These are phyloP conservation scores for Helleia helle DNA, from an alignment of 2,888 invertebrate genomes.

Conservation along the genomic window DNA sequence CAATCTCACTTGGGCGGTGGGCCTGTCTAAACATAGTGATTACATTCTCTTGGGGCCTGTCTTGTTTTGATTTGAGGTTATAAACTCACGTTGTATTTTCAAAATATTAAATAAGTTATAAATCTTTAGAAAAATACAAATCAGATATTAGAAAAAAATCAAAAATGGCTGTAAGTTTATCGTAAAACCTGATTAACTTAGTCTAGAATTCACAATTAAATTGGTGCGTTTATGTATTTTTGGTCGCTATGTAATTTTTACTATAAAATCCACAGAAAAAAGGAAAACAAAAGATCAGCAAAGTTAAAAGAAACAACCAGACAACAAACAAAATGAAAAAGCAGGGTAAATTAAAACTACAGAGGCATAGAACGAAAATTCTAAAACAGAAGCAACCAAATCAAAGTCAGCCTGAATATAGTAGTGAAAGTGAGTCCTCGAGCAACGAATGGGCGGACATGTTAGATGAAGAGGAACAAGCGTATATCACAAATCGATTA, in stretches of 20 bases:
- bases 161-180: conserved; percentile 54
- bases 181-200: no score
- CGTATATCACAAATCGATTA: conserved; percentile 59
- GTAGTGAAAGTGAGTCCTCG: conserved; percentile 60
- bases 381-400: conserved; percentile 46
- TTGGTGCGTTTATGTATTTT: no score
- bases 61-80: conserved; percentile 6
- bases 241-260: no score
- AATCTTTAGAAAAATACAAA: background rate
- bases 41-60: no score
- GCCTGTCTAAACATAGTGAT: no score
- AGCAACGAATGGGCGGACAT: conserved; percentile 73
- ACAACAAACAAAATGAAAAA: conserved; percentile 73
- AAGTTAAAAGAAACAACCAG: conserved; percentile 71
- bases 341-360: conserved; percentile 66
- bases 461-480: conserved; percentile 72
- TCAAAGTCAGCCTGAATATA: conserved; percentile 44
- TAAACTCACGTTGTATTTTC: conserved; percentile 28
- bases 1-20: no score
- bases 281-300: conserved; percentile 67
- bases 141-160: background rate
- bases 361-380: conserved; percentile 50
- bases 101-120: background rate
- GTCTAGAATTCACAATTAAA: no score
- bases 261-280: conserved; percentile 53